Base-by-base conservation (phyloP, 2,113 vertebrate genomes). In the Typhlomys cinereus region DNA sequence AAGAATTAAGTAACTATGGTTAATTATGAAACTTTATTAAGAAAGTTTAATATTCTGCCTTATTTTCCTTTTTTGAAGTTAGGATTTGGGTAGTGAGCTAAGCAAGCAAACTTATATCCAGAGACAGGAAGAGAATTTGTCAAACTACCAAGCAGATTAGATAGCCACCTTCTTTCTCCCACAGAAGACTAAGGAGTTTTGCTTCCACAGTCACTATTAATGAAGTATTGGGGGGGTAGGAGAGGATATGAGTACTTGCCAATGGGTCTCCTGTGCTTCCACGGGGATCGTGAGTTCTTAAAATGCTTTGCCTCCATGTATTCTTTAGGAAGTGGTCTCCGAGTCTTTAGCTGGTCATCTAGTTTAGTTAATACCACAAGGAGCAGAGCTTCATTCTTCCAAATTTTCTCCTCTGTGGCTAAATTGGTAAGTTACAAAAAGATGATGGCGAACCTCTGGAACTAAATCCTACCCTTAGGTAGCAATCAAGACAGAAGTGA, bases 21-120 rank as follows among this genome's bases (percentile, higher is more conserved):
- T 87, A 59, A 91, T 89, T 87, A 87, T 75, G 7, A 84, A 75
- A 71, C 41, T 88, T 36, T 80, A 66, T 39, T 64, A 85, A 80
- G 13, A 74, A 78, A 76, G 69, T 79, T 76, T 67, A 89, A 88
- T 90, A 90, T 89, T 69, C 17, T 74, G 1, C 18, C 50, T 89
- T 36, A 81, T 4, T 74, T 12, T 67, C 67, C 54, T 4, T 44
- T 14, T 57, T 54, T 91, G 70, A 9, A 73, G 59, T 9, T 74
- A 64, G 13, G 13, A 66, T 94, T 82, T 61, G 44, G 7, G n/a
- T 17, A 29, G 50, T 74, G 7, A 2, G 4, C 17, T 64, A 70
- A n/a, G 7, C 61, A 23, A 75, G 17, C 25, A 88, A 66, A 67
- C 88, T 29, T 41, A 57, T 54, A 64, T 61, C 21, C 36, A 81